Conservation (phyloP, 2,888 invertebrate species). For the Athrips mouffetella region DNA sequence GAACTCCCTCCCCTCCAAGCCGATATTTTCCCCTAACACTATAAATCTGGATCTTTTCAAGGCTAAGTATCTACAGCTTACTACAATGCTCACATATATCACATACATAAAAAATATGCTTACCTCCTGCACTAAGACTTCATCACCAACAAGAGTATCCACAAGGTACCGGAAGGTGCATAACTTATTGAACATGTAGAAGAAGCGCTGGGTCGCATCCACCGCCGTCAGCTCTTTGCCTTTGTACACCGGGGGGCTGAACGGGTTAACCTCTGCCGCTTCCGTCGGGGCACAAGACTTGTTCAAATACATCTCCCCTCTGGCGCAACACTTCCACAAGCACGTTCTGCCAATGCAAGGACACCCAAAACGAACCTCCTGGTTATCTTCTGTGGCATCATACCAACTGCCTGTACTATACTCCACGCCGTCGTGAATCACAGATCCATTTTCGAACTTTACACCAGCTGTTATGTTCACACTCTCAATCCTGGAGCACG, state of each 20-base stretch:
- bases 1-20: too few relatives aligned
- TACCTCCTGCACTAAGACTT: conserved; percentile 63
- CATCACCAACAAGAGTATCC: conserved; percentile 38
- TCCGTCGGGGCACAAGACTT: conserved; percentile 40
- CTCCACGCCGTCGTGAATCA: conserved; percentile 49
- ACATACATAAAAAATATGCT: conserved; percentile 20
- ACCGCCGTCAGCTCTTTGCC: conserved; percentile 38
- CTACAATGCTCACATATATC: too few relatives aligned
- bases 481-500: conserved; percentile 51
- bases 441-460: conserved; percentile 44
- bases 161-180: conserved; percentile 54
- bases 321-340: conserved; percentile 58
- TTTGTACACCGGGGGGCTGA: conserved; percentile 54
- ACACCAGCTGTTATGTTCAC: conserved; percentile 54
- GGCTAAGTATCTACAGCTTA: too few relatives aligned
- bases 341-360: conserved; percentile 59
- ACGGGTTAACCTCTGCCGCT: conserved; percentile 43
- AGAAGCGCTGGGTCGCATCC: conserved; percentile 48
- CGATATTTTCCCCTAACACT: too few relatives aligned
- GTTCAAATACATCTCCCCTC: conserved; percentile 38
- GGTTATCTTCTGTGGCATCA: conserved; percentile 39
- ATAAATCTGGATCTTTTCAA: too few relatives aligned
- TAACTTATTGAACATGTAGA: conserved; percentile 45
- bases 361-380: conserved; percentile 43
- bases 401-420: conserved; percentile 51